Evolutionary conservation across 2,797 vertebrate genomes (phyloP).

Genomic region (Aulostomus chinensis): DNA sequence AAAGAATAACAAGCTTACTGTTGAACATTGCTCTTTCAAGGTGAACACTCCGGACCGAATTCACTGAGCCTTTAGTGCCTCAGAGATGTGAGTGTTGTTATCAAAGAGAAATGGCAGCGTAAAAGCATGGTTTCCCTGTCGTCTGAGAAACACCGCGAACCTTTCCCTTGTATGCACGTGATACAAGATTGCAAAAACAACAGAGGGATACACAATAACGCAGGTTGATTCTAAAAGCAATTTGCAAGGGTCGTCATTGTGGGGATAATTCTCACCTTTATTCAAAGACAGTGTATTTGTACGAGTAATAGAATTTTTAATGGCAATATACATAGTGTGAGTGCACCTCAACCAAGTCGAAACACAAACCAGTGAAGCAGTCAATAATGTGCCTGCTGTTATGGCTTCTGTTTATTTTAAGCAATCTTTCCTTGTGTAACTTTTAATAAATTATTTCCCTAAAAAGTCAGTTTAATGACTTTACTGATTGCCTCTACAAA

Average conservation of each 20-base stretch:
- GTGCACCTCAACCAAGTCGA: neutral
- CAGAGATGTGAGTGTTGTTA: slow-evolving; percentile 11
- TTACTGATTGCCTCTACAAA: slow-evolving; percentile 9
- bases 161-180: slow-evolving; percentile 7
- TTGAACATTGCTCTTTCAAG: slow-evolving; percentile 32
- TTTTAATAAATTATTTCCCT: neutral
- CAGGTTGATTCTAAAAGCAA: slow-evolving; percentile 3
- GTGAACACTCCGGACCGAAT: slow-evolving; percentile 34
- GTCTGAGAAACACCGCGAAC: slow-evolving; percentile 1
- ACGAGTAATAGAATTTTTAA: neutral
- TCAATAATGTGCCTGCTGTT: neutral
- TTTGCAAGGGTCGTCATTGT: too few species aligned
- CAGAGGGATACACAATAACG: neutral
- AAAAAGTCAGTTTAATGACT: slow-evolving; percentile 9
- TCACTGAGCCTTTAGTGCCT: slow-evolving; percentile 11
- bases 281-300: too few species aligned
- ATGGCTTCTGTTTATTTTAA: neutral
- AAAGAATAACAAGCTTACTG: slow-evolving; percentile 48
- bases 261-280: too few species aligned
- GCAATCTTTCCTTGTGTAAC: neutral
- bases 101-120: slow-evolving; percentile 25
- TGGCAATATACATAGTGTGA: neutral
- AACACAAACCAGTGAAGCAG: too few species aligned
- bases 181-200: slow-evolving; percentile 1
- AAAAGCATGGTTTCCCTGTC: slow-evolving; percentile 5